Evolutionary conservation across 2,113 vertebrate species (phyloP).

Genomic region (Symphodus melops): DNA sequence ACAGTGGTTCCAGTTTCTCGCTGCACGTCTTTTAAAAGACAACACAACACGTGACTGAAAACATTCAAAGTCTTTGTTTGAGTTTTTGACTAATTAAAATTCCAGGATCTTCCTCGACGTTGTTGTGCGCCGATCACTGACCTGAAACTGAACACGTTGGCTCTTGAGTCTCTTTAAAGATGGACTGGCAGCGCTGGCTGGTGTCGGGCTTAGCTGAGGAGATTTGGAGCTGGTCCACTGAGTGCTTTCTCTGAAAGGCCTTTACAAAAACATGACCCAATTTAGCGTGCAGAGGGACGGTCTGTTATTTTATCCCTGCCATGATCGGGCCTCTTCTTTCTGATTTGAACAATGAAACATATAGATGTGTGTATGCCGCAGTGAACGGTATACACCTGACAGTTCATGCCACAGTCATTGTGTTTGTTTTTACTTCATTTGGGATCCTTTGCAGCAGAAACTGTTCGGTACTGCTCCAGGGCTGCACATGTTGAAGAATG

Average conservation of each 20-base stretch:
- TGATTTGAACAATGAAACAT: not conserved
- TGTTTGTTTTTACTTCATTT: not conserved
- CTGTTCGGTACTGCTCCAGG: not conserved
- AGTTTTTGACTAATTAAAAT: not conserved
- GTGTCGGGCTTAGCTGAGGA: slow-evolving; percentile 18
- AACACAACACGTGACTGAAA: not conserved
- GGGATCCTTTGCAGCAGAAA: not conserved
- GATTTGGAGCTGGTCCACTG: slow-evolving; percentile 31
- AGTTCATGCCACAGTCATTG: not conserved
- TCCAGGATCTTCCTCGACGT: not conserved
- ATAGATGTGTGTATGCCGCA: not conserved
- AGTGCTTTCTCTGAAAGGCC: slow-evolving; percentile 19
- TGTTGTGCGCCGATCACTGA: slow-evolving; percentile 18
- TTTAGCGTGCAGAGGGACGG: slow-evolving; percentile 30
- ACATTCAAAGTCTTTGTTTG: not conserved
- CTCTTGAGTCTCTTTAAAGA: slow-evolving; percentile 12
- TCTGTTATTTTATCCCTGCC: slow-evolving; percentile 9
- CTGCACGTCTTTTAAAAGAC: too few relatives aligned
- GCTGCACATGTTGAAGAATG: slow-evolving; percentile 4
- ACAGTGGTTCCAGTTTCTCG: too few relatives aligned
- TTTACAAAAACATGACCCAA: slow-evolving; percentile 55
- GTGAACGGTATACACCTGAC: too few relatives aligned
- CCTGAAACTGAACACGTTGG: slow-evolving; percentile 10
- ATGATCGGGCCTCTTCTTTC: not conserved
- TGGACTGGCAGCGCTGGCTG: slow-evolving; percentile 11